Percentiles rank a stretch among this genome's conserved stretches.
Conservation (phyloP, 37 sponge, comb jelly and placozoan genomes). For the Hexactinellida sp. region DNA sequence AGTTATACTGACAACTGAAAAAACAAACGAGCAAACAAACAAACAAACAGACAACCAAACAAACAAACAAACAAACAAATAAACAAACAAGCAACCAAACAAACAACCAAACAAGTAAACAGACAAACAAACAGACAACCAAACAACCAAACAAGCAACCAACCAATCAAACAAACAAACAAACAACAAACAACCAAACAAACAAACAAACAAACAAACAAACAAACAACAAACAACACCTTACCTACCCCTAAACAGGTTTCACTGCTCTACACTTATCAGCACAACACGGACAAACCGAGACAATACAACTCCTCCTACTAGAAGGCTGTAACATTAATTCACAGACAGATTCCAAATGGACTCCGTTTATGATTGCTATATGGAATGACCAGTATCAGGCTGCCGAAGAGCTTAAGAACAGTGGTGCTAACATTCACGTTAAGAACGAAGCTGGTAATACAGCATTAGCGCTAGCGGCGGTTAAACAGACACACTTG, state of each 20-base stretch:
- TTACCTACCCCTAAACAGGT: too few relatives aligned
- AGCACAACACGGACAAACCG: slow-evolving; percentile 23
- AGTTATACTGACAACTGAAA: too few relatives aligned
- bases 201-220: not conserved
- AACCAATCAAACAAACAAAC: too few relatives aligned
- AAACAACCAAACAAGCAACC: too few relatives aligned
- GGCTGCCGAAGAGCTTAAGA: slow-evolving; percentile 17
- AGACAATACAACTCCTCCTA: slow-evolving; percentile 20
- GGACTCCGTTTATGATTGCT: slow-evolving; percentile 34
- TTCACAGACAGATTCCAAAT: slow-evolving; percentile 2
- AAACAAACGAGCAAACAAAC: too few relatives aligned
- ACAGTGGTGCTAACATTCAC: slow-evolving; percentile 14
- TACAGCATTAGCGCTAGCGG: slow-evolving; percentile 19
- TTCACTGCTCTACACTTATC: slow-evolving; percentile 32
- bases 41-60: too few relatives aligned
- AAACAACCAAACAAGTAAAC: too few relatives aligned
- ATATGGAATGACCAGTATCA: slow-evolving; percentile 23
- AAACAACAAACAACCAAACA: too few relatives aligned
- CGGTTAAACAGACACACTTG: slow-evolving; percentile 20
- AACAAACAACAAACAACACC: too few relatives aligned
- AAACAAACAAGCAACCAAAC: too few relatives aligned
- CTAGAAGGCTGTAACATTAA: slow-evolving; percentile 20
- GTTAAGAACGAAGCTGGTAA: slow-evolving; percentile 22
- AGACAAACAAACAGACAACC: too few relatives aligned
- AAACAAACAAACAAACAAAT: too few relatives aligned